Percentiles rank a stretch among this genome's conserved stretches.
These are phyloP conservation scores for Eucera pruinosa DNA, from an alignment of 2,888 invertebrate genomes.

Conservation along the genomic window DNA sequence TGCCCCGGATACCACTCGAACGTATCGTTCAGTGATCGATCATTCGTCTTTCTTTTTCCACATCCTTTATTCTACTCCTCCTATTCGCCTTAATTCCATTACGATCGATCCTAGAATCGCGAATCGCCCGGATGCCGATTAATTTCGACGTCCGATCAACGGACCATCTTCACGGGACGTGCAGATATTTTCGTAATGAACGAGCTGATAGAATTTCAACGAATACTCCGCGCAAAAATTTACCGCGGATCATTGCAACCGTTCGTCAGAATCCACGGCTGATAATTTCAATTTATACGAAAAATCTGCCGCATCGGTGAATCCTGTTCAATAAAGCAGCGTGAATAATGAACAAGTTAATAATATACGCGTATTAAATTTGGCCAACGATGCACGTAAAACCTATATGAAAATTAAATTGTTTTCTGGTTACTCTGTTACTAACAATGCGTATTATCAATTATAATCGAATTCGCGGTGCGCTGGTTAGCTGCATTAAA, in stretches of 20 bases:
- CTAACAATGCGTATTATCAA: not conserved
- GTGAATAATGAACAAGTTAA: not conserved
- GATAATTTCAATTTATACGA: not conserved
- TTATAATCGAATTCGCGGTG: not conserved
- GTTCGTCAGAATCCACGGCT: not conserved
- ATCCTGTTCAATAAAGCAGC: not conserved
- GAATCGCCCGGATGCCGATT: slow-evolving; percentile 16
- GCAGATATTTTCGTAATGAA: not conserved
- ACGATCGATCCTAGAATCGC: slow-evolving; percentile 30
- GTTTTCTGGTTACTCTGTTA: not conserved
- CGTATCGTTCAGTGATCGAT: slow-evolving; percentile 46
- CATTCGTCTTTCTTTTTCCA: slow-evolving; percentile 29
- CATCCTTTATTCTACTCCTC: slow-evolving; percentile 8
- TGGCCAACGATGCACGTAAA: not conserved
- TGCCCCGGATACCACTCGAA: slow-evolving; percentile 26
- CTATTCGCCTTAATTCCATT: slow-evolving; percentile 20
- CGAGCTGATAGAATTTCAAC: not conserved
- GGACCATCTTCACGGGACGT: not conserved
- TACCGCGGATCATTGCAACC: not conserved
- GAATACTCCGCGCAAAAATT: not conserved
- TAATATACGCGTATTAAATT: not conserved
- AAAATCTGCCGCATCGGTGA: not conserved
- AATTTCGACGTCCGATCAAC: slow-evolving; percentile 12
- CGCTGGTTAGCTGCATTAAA: slow-evolving; percentile 3
- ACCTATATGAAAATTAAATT: not conserved